Base-by-base conservation (phyloP, 2,113 vertebrate species). In the Aspidoscelis tigris region DNA sequence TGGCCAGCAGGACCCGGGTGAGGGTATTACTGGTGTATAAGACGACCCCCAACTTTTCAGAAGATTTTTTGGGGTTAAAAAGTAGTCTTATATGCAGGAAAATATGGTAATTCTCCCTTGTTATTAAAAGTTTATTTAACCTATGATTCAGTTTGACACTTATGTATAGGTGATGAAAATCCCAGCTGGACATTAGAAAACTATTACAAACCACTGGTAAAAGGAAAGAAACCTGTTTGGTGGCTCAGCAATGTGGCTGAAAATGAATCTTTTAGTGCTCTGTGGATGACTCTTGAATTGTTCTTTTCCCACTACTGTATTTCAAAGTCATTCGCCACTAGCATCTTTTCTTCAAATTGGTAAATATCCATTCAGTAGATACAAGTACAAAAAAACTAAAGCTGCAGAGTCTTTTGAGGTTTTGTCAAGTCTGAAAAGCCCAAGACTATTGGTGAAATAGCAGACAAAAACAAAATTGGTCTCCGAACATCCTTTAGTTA, bases 351-450 rank as follows among this genome's bases (percentile, higher is more conserved):
- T 33, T 33, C 33, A 33, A 26, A 24, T 70, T 55, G 70, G 50
- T 81, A 33, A 81, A n/a, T 74, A 82, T 64, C 72, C 50, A 71
- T 81, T 72, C 33, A 61, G 39, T n/a, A 73, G 20, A 81, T 11
- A 16, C 7, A 61, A 61, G 70, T 81, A 53, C 53, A 73, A n/a
- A 41, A 64, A 24, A 5, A n/a, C 11, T 58, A 69, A 80, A 43
- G 21, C 11, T 61, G n/a, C 22, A 26, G 18, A 55, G 21, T 39
- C 0, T 64, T 43, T 39, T 47, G 22, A 22, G 50, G 16, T 16
- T 61, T 71, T 73, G 69, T 64, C 21, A 24, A 39, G 21, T 61
- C 70, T 82, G 73, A 73, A 61, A 82, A 82, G 33, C 12, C 22
- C 53, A 72, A 26, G 10, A 55, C 33, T 73, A 22, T 72, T 21